phyloP scores from a whole-genome alignment of 2,113 vertebrate genomes.

The Alethe diademata region DNA sequence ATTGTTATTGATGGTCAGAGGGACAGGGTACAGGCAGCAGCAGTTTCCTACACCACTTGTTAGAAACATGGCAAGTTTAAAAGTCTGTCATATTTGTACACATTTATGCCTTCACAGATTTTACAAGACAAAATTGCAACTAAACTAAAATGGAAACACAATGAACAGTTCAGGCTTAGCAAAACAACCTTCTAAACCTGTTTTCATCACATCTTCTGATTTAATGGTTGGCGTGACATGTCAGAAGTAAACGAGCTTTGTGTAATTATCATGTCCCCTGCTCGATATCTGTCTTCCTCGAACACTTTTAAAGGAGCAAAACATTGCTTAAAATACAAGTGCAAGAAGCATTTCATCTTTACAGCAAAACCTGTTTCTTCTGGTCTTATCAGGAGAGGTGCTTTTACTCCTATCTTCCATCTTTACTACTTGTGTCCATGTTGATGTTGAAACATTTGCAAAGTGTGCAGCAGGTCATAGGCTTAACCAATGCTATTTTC shows the following conservation, averaged over 20 bases:
- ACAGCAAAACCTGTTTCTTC: conserved; percentile 22
- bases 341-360: background rate
- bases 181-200: background rate
- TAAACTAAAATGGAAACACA: background rate
- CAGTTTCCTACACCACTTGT: background rate
- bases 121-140: background rate
- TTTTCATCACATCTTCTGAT: background rate
- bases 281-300: background rate
- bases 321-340: background rate
- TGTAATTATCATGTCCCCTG: background rate
- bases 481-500: background rate
- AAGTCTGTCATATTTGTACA: background rate
- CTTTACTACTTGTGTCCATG: background rate
- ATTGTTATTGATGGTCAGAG: background rate
- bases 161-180: background rate
- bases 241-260: background rate
- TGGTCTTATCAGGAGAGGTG: background rate
- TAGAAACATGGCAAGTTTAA: background rate
- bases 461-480: background rate
- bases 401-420: background rate
- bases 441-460: background rate
- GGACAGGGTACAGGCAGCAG: background rate
- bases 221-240: background rate
- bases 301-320: background rate
- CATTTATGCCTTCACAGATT: background rate